These are phyloP conservation scores for Amia ocellicauda DNA, from an alignment of 2,113 vertebrate species.

Conservation along the genomic window DNA sequence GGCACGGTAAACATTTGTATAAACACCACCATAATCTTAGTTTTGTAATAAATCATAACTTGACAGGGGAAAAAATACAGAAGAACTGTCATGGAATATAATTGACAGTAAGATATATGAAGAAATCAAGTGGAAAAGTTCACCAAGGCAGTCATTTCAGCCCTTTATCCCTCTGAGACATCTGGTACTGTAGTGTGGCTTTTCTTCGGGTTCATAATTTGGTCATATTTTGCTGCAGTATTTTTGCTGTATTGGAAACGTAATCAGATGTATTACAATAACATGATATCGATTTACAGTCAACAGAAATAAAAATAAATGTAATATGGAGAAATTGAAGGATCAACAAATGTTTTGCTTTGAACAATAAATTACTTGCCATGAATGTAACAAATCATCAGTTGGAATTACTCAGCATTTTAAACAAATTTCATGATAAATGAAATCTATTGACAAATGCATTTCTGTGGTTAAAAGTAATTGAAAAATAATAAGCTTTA, in stretches of 20 bases:
- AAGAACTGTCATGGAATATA: no score
- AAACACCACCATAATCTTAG: no score
- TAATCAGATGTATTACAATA: conserved; percentile 30
- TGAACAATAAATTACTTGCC: not conserved
- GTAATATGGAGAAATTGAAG: conserved; percentile 15
- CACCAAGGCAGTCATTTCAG: conserved; percentile 6
- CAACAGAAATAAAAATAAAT: conserved; percentile 24
- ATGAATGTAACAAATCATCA: not conserved
- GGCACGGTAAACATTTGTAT: no score
- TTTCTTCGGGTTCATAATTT: conserved; percentile 2
- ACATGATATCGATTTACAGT: conserved; percentile 39
- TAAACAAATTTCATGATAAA: conserved; percentile 11
- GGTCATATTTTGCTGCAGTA: conserved; percentile 10
- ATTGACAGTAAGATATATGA: not conserved
- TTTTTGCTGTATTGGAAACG: conserved; percentile 23
- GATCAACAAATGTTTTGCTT: conserved; percentile 22
- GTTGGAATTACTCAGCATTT: not conserved
- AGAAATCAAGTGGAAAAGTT: conserved; percentile 15
- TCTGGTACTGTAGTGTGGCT: not conserved
- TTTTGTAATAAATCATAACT: no score
- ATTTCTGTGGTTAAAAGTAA: conserved; percentile 15
- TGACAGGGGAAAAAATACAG: no score
- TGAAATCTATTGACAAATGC: conserved; percentile 13
- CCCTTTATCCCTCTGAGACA: not conserved
- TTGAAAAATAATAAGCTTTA: conserved; percentile 16